Base-by-base conservation (phyloP, 2,797 vertebrate genomes). In the Scleropages formosus region DNA sequence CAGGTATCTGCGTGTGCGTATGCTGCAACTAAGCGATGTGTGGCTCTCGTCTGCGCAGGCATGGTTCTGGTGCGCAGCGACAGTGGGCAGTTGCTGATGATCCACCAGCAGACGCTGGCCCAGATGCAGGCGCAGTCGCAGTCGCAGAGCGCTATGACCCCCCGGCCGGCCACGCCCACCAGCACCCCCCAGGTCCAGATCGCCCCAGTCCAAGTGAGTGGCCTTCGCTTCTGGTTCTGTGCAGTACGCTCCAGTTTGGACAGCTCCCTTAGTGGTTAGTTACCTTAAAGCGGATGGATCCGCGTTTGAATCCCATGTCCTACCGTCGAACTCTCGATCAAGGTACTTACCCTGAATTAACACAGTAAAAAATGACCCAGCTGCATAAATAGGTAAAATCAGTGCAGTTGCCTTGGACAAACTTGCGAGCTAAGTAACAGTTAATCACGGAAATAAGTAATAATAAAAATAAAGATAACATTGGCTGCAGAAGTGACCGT, bases 31-130 rank as follows among this genome's bases (percentile, higher is more conserved):
- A 18, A 56, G 12, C 18, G 3, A 18, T 18, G 1, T 11, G 1
- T 3, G 53, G 3, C 18, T 56, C 53, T 18, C 56, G 12, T 56
- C 16, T 76, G 11, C 4, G 31, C 81, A 94, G 93, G 93, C 78
- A 94, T 94, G 93, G 93, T 94, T 78, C 88, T 98, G 4, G 93
- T 98, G 71, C 94, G 95, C 64, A 98, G 94, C 22, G 96, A 98
- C 86, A 96, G 93, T 0, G 96, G 97, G 78, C 97, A 98, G 90
- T 85, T 98, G 87, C 83, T 98, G 84, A 92, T 99, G 95, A 96
- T 98, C 83, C 95, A 94, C 74, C 97, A 98, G 86, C 97, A 99
- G 86, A 89, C 96, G 75, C 84, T 98, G 87, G 96, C 96, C 22
- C 97, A 98, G 88, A 95, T 96, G 84, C 96, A 98, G 56, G 95